Percentiles rank a stretch among this genome's conserved stretches.
Evolutionary conservation across 1,140 invertebrate genomes (phyloP).

Genomic region (Lucilia sericata): DNA sequence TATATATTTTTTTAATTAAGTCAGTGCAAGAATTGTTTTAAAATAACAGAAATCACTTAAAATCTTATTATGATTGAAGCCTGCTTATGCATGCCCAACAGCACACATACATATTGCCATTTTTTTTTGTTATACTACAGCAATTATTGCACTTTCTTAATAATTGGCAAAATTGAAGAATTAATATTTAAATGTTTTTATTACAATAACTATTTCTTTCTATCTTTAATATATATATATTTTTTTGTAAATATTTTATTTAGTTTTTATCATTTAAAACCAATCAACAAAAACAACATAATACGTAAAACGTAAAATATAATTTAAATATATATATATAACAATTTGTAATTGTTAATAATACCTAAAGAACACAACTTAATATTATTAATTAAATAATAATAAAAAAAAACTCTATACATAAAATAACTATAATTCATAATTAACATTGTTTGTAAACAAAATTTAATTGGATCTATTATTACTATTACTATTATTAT

Average conservation of each 20-base stretch:
- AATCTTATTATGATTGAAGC: no score
- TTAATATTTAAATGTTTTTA: neutral
- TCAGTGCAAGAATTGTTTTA: neutral
- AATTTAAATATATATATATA: neutral
- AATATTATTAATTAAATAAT: no score
- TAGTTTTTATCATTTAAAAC: neutral
- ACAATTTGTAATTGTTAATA: conserved; percentile 20
- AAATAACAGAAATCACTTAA: neutral
- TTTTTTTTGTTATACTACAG: no score
- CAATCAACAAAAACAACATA: neutral
- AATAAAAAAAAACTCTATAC: no score
- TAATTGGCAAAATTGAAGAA: neutral
- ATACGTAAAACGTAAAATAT: conserved; percentile 19
- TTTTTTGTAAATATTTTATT: conserved; percentile 22
- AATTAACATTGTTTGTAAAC: neutral
- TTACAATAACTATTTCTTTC: neutral
- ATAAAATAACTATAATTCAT: no score
- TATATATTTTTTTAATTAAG: no score
- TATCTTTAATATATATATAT: neutral
- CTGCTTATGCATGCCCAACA: no score
- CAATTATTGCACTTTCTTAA: no score
- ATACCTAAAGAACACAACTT: neutral
- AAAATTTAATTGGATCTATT: neutral
- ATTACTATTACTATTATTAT: no score
- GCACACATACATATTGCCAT: no score